These are phyloP conservation scores for Acrossocheilus wenchowensis DNA, from an alignment of 2,797 vertebrate species.

Conservation along the genomic window DNA sequence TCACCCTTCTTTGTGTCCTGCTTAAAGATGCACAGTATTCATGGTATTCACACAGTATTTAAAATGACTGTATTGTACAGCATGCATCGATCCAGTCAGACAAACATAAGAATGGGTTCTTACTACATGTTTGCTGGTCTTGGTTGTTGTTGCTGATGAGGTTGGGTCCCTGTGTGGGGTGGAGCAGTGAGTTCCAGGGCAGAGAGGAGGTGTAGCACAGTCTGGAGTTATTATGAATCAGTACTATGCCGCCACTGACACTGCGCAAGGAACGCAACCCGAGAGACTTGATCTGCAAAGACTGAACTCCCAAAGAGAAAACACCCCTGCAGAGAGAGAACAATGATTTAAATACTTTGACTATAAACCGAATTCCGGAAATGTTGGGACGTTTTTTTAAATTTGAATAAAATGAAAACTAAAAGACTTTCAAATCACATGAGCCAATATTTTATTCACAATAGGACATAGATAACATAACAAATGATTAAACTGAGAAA, in stretches of 20 bases:
- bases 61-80: neutral
- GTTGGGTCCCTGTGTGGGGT: slow-evolving; percentile 79
- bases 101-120: slow-evolving; percentile 33
- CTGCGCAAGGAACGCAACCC: slow-evolving; percentile 89
- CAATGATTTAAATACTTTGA: neutral
- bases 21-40: neutral
- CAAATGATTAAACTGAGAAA: too few relatives aligned
- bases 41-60: neutral
- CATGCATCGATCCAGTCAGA: neutral
- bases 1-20: neutral
- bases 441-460: too few relatives aligned
- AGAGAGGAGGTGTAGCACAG: slow-evolving; percentile 89
- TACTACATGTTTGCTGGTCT: slow-evolving; percentile 82
- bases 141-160: slow-evolving; percentile 85
- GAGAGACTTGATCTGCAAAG: slow-evolving; percentile 84
- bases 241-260: slow-evolving; percentile 89
- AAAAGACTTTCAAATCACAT: too few relatives aligned
- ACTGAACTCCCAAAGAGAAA: slow-evolving; percentile 89
- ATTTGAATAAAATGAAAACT: too few relatives aligned
- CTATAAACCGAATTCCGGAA: too few relatives aligned
- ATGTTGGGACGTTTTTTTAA: too few relatives aligned
- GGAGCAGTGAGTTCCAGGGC: slow-evolving; percentile 85
- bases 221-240: slow-evolving; percentile 86
- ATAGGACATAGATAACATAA: too few relatives aligned
- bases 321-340: slow-evolving; percentile 79